Evolutionary conservation across 2,888 invertebrate species (phyloP), one percentile per base, ranked within the genome.

Genomic region (Ennomos quercinarius): DNA sequence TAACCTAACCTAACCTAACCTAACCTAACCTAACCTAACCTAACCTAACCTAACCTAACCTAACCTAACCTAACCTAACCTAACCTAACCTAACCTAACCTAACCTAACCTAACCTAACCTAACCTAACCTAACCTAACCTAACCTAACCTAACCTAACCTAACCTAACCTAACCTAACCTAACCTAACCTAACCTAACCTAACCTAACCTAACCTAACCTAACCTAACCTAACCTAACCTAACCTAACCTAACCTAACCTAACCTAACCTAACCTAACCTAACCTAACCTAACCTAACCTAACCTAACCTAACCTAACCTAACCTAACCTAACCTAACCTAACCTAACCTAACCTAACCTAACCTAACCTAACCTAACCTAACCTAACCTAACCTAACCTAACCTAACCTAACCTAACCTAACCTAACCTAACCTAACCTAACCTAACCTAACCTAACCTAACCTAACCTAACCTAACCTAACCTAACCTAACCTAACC

Each of bases 201-300:
- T 48, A 48, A 48, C 47, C 47, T 47, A 56, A 58, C 58, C 58
- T 58, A 58, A 58, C 58, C 58, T 56, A 47, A 47, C 47, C 47
- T 47, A 45, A 47, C 47, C 47, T 47, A 47, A 47, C 47, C 47
- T 47, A 47, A 47, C 47, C 47, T 47, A 47, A 47, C 47, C 47
- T 47, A 47, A 47, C 47, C 44, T 47, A 47, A 47, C 47, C 47
- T 47, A 47, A 47, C 47, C 47, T 47, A 47, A 47, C 47, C 47
- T 47, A 47, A 47, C 47, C 47, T 47, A 47, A 47, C 47, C 47
- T 47, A 47, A 47, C 47, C 47, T 47, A 47, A 47, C 47, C 47
- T 47, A 47, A 47, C 47, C 47, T 47, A 47, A 47, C 47, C 47
- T 47, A 47, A 47, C 47, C 45, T 47, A 47, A 47, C 47, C 47